phyloP scores from a whole-genome alignment of 2,888 invertebrate species.

The Liodrosophila aerea region DNA sequence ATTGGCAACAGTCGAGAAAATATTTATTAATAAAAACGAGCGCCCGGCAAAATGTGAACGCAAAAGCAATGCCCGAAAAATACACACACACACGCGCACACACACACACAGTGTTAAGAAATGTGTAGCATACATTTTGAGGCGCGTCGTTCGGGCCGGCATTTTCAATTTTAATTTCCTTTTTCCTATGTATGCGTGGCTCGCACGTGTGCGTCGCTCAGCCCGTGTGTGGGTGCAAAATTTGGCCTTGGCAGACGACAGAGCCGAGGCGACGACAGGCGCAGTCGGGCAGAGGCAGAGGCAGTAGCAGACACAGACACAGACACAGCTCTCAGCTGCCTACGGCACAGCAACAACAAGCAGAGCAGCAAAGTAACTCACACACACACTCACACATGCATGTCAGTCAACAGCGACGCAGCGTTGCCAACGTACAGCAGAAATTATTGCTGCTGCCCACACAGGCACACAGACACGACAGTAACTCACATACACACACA shows the following conservation, averaged over 20 bases:
- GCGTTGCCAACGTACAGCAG: constrained; percentile 48
- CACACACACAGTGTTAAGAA: constrained; percentile 19
- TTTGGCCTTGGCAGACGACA: constrained; percentile 75
- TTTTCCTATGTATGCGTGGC: constrained; percentile 74
- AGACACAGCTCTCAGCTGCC: constrained; percentile 48
- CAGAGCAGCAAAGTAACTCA: constrained; percentile 26
- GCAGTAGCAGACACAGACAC: constrained; percentile 57
- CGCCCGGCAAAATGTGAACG: constrained; percentile 62
- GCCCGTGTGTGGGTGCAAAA: constrained; percentile 58
- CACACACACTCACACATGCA: constrained; percentile 37
- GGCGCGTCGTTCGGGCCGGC: constrained; percentile 63
- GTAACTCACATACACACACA: constrained; percentile 30
- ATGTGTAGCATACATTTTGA: constrained; percentile 66
- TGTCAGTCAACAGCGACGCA: constrained; percentile 46
- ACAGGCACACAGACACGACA: constrained; percentile 27
- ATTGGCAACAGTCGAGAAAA: constrained; percentile 75
- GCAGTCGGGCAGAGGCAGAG: not conserved
- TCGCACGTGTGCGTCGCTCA: constrained; percentile 62
- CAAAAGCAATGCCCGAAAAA: constrained; percentile 51
- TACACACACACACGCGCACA: constrained; percentile 8
- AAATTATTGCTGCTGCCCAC: constrained; percentile 31
- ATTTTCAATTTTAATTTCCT: constrained; percentile 79
- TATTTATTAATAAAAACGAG: constrained; percentile 75
- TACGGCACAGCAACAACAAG: constrained; percentile 36
- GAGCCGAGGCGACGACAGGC: constrained; percentile 53